Percentiles rank a stretch among this genome's conserved stretches.
Evolutionary conservation across 2,888 invertebrate genomes (phyloP).

Genomic region (Synanthedon vespiformis): DNA sequence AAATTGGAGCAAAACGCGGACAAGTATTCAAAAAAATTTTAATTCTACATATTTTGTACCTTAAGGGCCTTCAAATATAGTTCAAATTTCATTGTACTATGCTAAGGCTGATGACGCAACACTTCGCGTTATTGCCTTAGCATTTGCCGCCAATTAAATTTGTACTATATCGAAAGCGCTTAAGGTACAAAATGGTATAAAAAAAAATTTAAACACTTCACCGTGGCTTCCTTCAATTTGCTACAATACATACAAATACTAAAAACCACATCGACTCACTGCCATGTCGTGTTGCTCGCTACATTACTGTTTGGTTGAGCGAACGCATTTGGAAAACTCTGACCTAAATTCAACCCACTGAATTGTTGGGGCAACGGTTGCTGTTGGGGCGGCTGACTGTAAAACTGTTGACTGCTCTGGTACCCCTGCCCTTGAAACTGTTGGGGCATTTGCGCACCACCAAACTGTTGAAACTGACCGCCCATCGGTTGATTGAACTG

Average conservation of each 20-base stretch:
- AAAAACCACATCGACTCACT: conserved; percentile 23
- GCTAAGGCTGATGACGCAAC: no score
- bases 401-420: conserved; percentile 21
- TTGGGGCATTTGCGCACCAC: conserved; percentile 7
- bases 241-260: conserved; percentile 8
- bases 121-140: no score
- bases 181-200: no score
- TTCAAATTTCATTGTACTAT: no score
- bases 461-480: conserved; percentile 29
- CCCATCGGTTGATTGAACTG: conserved; percentile 43
- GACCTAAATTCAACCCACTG: conserved; percentile 47
- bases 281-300: conserved; percentile 58
- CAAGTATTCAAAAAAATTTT: no score
- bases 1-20: no score
- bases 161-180: no score
- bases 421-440: conserved; percentile 22
- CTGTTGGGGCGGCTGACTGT: conserved; percentile 10
- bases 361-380: conserved; percentile 48
- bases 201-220: no score
- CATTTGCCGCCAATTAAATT: no score
- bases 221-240: no score
- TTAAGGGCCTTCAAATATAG: no score
- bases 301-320: conserved; percentile 47
- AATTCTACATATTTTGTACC: no score
- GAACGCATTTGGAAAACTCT: conserved; percentile 50